phyloP scores from a whole-genome alignment of 2,888 invertebrate species.

The Pheosia gnoma region DNA sequence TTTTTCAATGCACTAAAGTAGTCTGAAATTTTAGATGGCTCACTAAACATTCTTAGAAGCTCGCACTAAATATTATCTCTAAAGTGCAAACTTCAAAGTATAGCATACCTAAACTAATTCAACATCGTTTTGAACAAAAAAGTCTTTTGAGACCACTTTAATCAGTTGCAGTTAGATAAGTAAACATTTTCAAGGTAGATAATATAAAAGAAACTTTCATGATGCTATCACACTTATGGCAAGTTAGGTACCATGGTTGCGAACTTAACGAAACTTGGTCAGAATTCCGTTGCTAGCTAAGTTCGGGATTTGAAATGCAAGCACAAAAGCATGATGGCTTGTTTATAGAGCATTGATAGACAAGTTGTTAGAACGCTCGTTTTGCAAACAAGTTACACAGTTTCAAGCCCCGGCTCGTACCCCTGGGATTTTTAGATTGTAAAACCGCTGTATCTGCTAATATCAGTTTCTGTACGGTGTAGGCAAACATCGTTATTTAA shows the following conservation, averaged over 20 bases:
- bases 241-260: not conserved
- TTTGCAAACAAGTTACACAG: too few relatives aligned
- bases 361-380: too few relatives aligned
- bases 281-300: not conserved
- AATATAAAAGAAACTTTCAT: constrained; percentile 18
- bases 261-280: not conserved
- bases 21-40: constrained; percentile 7
- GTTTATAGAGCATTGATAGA: not conserved
- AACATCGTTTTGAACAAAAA: constrained; percentile 8
- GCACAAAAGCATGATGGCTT: not conserved
- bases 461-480: too few relatives aligned
- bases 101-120: constrained; percentile 14
- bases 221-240: constrained; percentile 11
- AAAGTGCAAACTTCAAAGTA: constrained; percentile 1
- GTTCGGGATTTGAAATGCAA: not conserved
- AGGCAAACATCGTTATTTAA: too few relatives aligned
- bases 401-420: too few relatives aligned
- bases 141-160: constrained; percentile 11
- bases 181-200: constrained; percentile 16
- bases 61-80: constrained; percentile 3
- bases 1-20: not conserved
- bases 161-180: constrained; percentile 16
- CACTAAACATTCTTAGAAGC: constrained; percentile 12
- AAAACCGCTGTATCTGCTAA: too few relatives aligned
- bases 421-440: too few relatives aligned